phyloP scores from a whole-genome alignment of 2,888 invertebrate species.

The Drosophila basisetae region DNA sequence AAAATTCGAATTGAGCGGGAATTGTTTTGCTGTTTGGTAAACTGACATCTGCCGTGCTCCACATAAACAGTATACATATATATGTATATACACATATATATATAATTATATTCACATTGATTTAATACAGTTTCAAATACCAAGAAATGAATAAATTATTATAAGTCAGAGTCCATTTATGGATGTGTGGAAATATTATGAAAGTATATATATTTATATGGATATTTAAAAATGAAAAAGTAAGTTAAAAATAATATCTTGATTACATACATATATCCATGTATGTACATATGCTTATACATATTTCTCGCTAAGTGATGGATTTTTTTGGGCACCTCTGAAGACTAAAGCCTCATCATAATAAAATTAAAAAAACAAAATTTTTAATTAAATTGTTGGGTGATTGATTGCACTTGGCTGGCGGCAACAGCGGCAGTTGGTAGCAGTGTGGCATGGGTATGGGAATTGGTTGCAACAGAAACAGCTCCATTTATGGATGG shows the following conservation, averaged over 20 bases:
- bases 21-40: conserved; percentile 50
- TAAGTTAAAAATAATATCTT: neutral
- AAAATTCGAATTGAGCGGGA: conserved; percentile 43
- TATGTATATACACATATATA: neutral
- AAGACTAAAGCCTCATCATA: conserved; percentile 38
- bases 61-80: neutral
- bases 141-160: neutral
- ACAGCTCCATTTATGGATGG: conserved; percentile 46
- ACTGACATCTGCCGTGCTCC: conserved; percentile 14
- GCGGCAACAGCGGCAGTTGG: conserved; percentile 2
- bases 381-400: conserved; percentile 73
- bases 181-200: neutral
- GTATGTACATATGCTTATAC: neutral
- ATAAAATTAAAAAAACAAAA: conserved; percentile 46
- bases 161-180: neutral
- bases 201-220: neutral
- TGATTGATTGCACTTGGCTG: conserved; percentile 74
- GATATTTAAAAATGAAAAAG: neutral
- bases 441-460: neutral
- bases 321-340: conserved; percentile 10
- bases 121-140: neutral
- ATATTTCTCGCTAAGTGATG: neutral
- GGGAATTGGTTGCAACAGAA: conserved; percentile 12
- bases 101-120: neutral
- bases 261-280: neutral